Base-by-base conservation (phyloP, 2,888 invertebrate species). In the Hirtodrosophila trivittata region DNA sequence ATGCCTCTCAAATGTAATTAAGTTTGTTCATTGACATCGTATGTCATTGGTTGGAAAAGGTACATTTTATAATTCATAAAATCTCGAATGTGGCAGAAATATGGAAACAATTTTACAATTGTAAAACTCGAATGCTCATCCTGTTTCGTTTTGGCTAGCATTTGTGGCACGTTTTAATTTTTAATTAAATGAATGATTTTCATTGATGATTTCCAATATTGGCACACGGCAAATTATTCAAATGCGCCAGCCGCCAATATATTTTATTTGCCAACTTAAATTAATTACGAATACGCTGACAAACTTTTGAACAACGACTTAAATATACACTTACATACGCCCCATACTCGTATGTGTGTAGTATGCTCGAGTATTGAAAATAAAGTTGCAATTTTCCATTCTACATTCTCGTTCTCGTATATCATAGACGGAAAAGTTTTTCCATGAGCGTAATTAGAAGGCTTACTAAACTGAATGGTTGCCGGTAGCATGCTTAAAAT, bases 101-200 rank as follows among this genome's bases (percentile, higher is more conserved):
- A 39, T 14, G 12, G 39, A 18, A 7, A 47, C 50, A 55, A 38
- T 52, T 38, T 42, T 8, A 42, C 47, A 63, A 51, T 45, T n/a
- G n/a, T n/a, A n/a, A n/a, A n/a, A 65, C 18, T 21, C 18, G 18
- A 2, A 2, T 18, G 30, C n/a, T 12, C 14, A 8, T 30, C 21
- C 13, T 18, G 7, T 33, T 37, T 26, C n/a, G 33, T 46, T 33
- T 38, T 42, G 25, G 1, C 33, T 50, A 46, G 41, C 33, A 25
- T 43, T 45, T 35, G 42, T 43, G 38, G 59, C 78, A 83, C 83
- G 86, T 75, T 85, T 87, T 77, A 71, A 77, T 64, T 63, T 82
- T 85, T 75, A 87, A 85, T 87, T 82, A 75, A 77, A 82, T 81
- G 60, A 85, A 82, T 82, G 66, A 74, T 85, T 82, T 52, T n/a